A percentile compares a stretch with the other conserved stretches of the same genome.
Evolutionary conservation across 2,797 vertebrate genomes (phyloP).

Genomic region (Xiphophorus birchmanni): DNA sequence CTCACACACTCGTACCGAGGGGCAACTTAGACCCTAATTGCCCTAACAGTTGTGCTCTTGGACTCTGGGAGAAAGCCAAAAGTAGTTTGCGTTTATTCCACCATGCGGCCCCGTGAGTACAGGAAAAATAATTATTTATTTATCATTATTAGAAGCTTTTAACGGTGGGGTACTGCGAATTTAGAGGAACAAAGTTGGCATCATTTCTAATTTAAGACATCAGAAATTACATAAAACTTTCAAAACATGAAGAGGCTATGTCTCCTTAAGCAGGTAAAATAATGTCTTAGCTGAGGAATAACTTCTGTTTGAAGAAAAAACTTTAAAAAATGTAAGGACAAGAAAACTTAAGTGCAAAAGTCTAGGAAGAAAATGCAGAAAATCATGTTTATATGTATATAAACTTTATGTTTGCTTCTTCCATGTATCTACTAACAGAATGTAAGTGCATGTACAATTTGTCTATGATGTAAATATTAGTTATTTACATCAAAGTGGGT

Average conservation of each 20-base stretch:
- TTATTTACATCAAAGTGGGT: no score
- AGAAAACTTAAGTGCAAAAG: not conserved
- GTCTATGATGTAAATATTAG: not conserved
- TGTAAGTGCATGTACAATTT: no score
- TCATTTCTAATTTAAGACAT: not conserved
- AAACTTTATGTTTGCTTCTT: not conserved
- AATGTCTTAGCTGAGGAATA: conserved; percentile 29
- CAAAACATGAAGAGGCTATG: conserved; percentile 21
- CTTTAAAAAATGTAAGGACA: conserved; percentile 12
- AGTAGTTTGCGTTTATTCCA: not conserved
- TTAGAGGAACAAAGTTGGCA: not conserved
- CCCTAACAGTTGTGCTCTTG: not conserved
- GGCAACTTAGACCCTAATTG: not conserved
- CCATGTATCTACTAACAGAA: not conserved
- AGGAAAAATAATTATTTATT: not conserved
- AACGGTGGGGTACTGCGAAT: not conserved
- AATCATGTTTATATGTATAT: not conserved
- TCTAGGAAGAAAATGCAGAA: not conserved
- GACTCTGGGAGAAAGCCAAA: not conserved
- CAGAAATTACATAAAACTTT: not conserved
- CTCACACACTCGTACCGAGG: not conserved
- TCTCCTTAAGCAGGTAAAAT: conserved; percentile 5
- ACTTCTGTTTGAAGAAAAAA: conserved; percentile 53
- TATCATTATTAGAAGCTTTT: not conserved
- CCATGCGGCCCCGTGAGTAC: not conserved